Conservation (phyloP, 1,140 invertebrate genomes). For the Listronotus oregonensis region DNA sequence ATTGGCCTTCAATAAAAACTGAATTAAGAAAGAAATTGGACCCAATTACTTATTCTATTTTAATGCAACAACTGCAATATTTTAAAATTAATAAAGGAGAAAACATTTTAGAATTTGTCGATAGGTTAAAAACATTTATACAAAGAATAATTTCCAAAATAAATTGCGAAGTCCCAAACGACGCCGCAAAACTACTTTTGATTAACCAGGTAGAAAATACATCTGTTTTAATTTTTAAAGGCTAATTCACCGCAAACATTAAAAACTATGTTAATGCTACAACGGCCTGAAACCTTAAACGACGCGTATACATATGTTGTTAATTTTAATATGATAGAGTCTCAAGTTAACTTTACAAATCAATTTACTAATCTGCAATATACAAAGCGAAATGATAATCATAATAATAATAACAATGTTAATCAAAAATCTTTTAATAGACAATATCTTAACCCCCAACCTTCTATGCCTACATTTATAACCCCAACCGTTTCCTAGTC, state of each 20-base stretch:
- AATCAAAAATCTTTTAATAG: no score
- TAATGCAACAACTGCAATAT: slow-evolving; percentile 23
- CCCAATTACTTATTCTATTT: background rate
- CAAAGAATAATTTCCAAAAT: slow-evolving; percentile 19
- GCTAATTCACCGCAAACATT: slow-evolving; percentile 1
- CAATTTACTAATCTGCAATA: background rate
- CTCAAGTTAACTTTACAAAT: slow-evolving; percentile 13
- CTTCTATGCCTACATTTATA: no score
- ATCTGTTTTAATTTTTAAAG: slow-evolving; percentile 12
- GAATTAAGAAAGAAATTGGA: slow-evolving; percentile 26
- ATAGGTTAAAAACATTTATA: slow-evolving; percentile 14
- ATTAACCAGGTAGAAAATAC: slow-evolving; percentile 10
- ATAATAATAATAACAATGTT: slow-evolving; percentile 6
- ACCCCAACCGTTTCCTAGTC: no score
- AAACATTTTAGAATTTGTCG: slow-evolving; percentile 5
- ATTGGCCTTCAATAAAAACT: slow-evolving; percentile 7
- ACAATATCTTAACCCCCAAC: no score
- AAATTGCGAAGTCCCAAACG: background rate
- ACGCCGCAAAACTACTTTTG: background rate
- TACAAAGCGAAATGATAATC: background rate
- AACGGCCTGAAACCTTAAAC: background rate
- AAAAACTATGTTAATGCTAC: slow-evolving; percentile 2
- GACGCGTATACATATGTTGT: background rate
- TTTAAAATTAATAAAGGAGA: slow-evolving; percentile 17
- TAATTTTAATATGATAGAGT: no score